Evolutionary conservation across 2,797 vertebrate species (phyloP), one percentile per base, ranked within the genome.

Genomic region (Centropyge bicolor): DNA sequence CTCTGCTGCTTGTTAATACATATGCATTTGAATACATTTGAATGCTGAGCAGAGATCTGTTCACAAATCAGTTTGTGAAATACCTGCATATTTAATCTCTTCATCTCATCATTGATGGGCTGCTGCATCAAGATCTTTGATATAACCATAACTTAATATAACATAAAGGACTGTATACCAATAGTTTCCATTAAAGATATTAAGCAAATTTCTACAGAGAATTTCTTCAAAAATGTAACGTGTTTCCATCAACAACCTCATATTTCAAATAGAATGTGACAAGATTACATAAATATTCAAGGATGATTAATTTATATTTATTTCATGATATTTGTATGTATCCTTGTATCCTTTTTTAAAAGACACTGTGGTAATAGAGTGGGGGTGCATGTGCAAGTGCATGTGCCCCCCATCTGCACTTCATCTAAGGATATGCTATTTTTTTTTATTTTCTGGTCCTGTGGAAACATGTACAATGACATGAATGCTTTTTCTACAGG

Each of bases 1-100:
- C 68, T 56, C 9, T 55, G 24, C 63, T 10, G 60, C 16, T 64
- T 78, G 56, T 60, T 49, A 68, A 61, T 14, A 17, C 27, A 31
- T 31, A 31, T 31, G 27, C 10, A 59, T 46, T 48, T n/a, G 13
- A 48, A 57, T 40, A 46, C 16, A 20, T 48, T 8, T 61, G 2
- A 38, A 70, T 43, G 31, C 48, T 1, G 55, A 24, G 10, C 7
- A 13, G 13, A 35, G 12, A 17, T 82, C 16, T 41, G 22, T 5
- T 19, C 24, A 51, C 22, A 54, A 51, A 49, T 70, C 27, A 12
- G 17, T 48, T 27, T 38, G 6, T 43, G 6, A 67, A 57, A 41
- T 55, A 1, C 0, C 5, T 27, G 3, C 31, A 74, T 16, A 36
- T 51, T 51, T 5, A 22, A 51, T 51, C 27, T 31, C 27, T 31